Percentiles rank a stretch among this genome's conserved stretches.
These are phyloP conservation scores for Taenioides sp. DNA, from an alignment of 2,797 vertebrate species.

Conservation along the genomic window DNA sequence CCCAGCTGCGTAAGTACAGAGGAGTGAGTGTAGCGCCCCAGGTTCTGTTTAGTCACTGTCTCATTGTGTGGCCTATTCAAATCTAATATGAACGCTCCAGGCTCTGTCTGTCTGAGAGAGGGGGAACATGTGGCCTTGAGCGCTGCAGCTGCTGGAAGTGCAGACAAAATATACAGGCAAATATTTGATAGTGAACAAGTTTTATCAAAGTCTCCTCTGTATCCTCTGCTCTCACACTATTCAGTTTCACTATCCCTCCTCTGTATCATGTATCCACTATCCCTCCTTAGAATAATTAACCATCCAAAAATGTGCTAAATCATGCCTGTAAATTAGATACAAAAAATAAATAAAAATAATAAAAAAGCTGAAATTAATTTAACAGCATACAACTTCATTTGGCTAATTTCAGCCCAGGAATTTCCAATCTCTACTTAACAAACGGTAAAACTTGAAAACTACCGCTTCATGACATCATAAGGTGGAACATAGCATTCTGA, in stretches of 20 bases:
- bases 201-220: background rate
- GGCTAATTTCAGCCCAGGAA: too few species aligned
- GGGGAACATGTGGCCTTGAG: conserved; percentile 1
- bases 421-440: too few species aligned
- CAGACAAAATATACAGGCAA: conserved; percentile 3
- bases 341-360: too few species aligned
- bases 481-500: too few species aligned
- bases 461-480: too few species aligned
- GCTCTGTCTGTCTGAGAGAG: background rate
- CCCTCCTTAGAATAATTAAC: too few species aligned
- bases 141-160: background rate
- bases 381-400: too few species aligned
- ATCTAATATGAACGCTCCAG: background rate
- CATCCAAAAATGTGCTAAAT: too few species aligned
- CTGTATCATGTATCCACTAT: background rate
- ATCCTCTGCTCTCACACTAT: background rate
- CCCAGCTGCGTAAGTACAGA: background rate
- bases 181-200: background rate
- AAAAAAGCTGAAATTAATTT: too few species aligned
- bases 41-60: background rate
- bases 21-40: background rate
- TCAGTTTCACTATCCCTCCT: background rate
- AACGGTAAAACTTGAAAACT: too few species aligned
- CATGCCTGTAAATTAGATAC: too few species aligned
- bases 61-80: background rate